These are phyloP conservation scores for Caenorhabditis inopinata DNA, from an alignment of 1,140 invertebrate species.

Conservation along the genomic window DNA sequence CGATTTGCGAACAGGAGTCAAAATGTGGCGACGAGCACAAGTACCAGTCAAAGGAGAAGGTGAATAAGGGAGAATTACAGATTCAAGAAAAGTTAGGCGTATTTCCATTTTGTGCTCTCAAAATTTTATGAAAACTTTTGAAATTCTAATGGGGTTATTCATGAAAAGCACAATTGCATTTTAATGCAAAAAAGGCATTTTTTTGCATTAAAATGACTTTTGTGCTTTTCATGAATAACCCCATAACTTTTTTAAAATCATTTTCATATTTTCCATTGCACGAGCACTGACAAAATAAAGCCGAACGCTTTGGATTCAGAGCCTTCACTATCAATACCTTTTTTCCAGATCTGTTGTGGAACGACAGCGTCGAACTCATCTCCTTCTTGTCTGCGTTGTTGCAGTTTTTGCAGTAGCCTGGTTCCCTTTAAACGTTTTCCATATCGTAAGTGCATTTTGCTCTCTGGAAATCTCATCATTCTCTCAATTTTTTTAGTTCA, in stretches of 20 bases:
- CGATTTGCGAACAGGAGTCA: conserved; percentile 48
- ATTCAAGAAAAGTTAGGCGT: background rate
- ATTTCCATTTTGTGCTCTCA: no score
- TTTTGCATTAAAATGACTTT: no score
- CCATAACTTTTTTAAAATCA: no score
- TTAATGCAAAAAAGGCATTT: no score
- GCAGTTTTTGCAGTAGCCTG: conserved; percentile 67
- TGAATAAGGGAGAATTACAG: background rate
- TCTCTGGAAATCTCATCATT: background rate
- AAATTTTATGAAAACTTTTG: no score
- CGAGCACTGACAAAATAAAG: no score
- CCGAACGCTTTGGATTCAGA: no score
- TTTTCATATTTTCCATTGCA: no score
- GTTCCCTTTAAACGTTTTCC: conserved; percentile 71
- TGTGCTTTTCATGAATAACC: no score
- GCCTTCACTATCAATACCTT: no score
- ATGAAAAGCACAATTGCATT: no score
- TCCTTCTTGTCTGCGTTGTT: conserved; percentile 68
- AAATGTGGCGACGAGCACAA: background rate
- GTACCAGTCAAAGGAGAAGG: conserved; percentile 11
- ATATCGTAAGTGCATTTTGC: conserved; percentile 58
- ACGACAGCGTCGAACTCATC: conserved; percentile 70
- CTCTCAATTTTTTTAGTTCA: conserved; percentile 44
- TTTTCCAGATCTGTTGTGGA: conserved; percentile 66
- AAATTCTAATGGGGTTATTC: no score